Evolutionary conservation across 2,113 vertebrate genomes (phyloP).

Genomic region (Aviceda subcristata): DNA sequence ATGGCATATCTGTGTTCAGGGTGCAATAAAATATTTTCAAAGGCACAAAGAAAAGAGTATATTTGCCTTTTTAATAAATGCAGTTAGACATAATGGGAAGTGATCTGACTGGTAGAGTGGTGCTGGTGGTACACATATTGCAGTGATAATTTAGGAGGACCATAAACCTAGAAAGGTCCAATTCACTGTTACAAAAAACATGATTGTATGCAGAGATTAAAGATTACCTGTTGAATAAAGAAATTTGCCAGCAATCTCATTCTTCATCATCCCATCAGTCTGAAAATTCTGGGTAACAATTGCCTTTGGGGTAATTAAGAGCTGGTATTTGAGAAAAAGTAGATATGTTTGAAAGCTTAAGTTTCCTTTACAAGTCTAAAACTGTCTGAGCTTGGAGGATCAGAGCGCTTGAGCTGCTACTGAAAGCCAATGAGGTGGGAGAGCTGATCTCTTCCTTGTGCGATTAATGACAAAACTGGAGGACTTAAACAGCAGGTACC

Average conservation of each 20-base stretch:
- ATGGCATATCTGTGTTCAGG: background rate
- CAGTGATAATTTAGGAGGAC: background rate
- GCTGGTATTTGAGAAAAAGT: background rate
- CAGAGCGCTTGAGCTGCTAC: background rate
- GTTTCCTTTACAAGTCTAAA: background rate
- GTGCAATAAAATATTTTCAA: slow-evolving; percentile 4
- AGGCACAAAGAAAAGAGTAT: background rate
- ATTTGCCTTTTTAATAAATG: background rate
- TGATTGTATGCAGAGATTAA: fast-evolving
- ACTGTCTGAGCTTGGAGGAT: background rate
- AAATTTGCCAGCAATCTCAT: background rate
- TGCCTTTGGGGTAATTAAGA: background rate
- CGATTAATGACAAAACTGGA: background rate
- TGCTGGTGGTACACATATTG: background rate
- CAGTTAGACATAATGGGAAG: background rate
- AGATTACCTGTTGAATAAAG: background rate
- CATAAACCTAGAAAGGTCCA: background rate
- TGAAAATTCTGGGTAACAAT: background rate
- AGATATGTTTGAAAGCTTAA: background rate
- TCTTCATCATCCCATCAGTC: background rate
- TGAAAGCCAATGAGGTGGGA: background rate
- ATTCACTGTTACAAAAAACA: background rate
- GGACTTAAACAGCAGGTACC: background rate
- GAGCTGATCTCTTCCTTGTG: background rate
- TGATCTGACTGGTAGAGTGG: background rate